Evolutionary conservation across 2,888 invertebrate genomes (phyloP).

Genomic region (Suillia variegata): DNA sequence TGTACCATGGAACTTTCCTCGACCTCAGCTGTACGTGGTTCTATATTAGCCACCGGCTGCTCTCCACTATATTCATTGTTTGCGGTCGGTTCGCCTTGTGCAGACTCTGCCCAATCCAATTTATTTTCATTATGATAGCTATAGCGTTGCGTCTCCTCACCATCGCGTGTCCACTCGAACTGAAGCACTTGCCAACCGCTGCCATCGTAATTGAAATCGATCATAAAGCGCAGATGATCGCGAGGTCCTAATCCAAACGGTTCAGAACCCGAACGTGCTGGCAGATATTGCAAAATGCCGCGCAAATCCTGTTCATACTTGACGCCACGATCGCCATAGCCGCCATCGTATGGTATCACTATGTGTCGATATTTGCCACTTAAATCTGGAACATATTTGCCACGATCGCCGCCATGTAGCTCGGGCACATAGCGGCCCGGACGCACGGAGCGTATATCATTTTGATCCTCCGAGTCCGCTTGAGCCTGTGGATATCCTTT

Average conservation of each 20-base stretch:
- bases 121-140: conserved; percentile 65
- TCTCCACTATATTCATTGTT: background rate
- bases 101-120: conserved; percentile 51
- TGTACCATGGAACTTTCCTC: conserved; percentile 14
- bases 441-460: conserved; percentile 4
- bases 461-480: background rate
- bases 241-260: conserved; percentile 39
- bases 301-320: conserved; percentile 50
- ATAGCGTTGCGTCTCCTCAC: conserved; percentile 42
- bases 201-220: conserved; percentile 51
- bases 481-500: background rate
- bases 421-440: conserved; percentile 48
- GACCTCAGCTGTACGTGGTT: background rate
- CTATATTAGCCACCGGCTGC: background rate
- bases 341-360: conserved; percentile 63
- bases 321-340: conserved; percentile 63
- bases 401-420: conserved; percentile 57
- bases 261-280: conserved; percentile 4
- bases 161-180: conserved; percentile 54
- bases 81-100: conserved; percentile 46
- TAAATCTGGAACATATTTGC: conserved; percentile 65
- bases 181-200: conserved; percentile 57
- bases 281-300: conserved; percentile 33
- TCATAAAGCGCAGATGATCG: conserved; percentile 51
- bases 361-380: conserved; percentile 65